These are phyloP conservation scores for Campoplex capitator DNA, from an alignment of 2,888 invertebrate genomes.

Conservation along the genomic window DNA sequence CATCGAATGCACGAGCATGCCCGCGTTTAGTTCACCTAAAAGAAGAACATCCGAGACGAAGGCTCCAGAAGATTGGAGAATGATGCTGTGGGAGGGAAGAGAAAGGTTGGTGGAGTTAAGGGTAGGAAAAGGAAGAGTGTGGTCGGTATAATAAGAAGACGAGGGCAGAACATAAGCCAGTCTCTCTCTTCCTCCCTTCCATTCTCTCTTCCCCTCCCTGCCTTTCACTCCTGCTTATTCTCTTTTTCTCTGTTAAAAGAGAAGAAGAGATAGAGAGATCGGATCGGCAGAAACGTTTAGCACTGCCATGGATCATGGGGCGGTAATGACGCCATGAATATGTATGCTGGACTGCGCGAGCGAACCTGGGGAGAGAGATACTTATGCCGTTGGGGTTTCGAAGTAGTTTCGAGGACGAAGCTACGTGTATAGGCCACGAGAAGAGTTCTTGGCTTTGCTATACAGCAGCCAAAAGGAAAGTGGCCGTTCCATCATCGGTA, in stretches of 20 bases:
- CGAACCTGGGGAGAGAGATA: constrained; percentile 72
- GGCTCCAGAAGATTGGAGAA: constrained; percentile 57
- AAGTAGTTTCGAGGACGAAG: constrained; percentile 57
- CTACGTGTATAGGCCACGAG: constrained; percentile 33
- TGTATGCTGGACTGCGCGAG: constrained; percentile 75
- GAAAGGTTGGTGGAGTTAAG: constrained; percentile 50
- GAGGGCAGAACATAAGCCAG: constrained; percentile 42
- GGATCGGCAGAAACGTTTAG: constrained; percentile 79
- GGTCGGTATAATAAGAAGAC: constrained; percentile 65
- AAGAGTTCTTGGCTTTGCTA: constrained; percentile 9
- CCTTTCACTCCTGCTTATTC: background rate
- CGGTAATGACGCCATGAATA: constrained; percentile 82
- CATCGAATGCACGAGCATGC: constrained; percentile 26
- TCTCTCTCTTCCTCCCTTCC: constrained; percentile 12
- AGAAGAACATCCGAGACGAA: constrained; percentile 45
- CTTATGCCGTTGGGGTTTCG: constrained; percentile 67
- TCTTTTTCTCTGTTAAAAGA: constrained; percentile 18
- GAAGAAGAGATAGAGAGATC: constrained; percentile 43
- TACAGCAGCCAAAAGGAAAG: constrained; percentile 38
- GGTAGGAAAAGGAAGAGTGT: constrained; percentile 61
- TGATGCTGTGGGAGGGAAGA: constrained; percentile 26
- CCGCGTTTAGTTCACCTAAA: background rate
- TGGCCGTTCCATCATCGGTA: constrained; percentile 63
- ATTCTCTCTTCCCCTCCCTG: constrained; percentile 1
- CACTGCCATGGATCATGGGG: constrained; percentile 80